Percentiles rank a stretch among this genome's conserved stretches.
Evolutionary conservation across 2,797 vertebrate genomes (phyloP).

Genomic region (Cynodonichthys magdalenae): DNA sequence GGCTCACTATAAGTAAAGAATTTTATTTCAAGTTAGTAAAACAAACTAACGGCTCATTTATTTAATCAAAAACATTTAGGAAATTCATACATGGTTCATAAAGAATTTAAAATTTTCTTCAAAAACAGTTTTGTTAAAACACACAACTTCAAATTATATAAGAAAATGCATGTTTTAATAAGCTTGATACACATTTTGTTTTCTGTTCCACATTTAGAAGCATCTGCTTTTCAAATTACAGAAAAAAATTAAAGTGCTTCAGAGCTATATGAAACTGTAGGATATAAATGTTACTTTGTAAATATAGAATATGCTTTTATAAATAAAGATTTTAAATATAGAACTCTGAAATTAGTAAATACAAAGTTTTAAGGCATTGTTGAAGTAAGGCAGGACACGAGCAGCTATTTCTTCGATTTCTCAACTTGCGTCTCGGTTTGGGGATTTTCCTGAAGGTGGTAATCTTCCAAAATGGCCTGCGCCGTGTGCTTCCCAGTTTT

Average conservation of each 20-base stretch:
- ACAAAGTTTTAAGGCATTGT: conserved; percentile 68
- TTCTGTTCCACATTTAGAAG: conserved; percentile 17
- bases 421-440: conserved; percentile 68
- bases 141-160: neutral
- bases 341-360: conserved; percentile 48
- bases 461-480: conserved; percentile 90
- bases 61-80: neutral
- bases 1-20: neutral
- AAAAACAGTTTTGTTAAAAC: too few species aligned
- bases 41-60: neutral
- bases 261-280: conserved; percentile 47
- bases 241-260: conserved; percentile 72
- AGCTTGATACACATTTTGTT: conserved; percentile 15
- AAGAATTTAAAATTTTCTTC: neutral
- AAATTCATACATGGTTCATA: neutral
- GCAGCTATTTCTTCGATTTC: conserved; percentile 57
- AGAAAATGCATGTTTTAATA: neutral
- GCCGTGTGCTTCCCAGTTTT: conserved; percentile 93
- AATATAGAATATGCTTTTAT: conserved; percentile 57
- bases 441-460: conserved; percentile 83
- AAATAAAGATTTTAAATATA: conserved; percentile 68
- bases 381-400: conserved; percentile 18
- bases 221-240: conserved; percentile 10
- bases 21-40: neutral
- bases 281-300: conserved; percentile 36